Evolutionary conservation across 2,888 invertebrate species (phyloP).

Genomic region (Norana najaformis): DNA sequence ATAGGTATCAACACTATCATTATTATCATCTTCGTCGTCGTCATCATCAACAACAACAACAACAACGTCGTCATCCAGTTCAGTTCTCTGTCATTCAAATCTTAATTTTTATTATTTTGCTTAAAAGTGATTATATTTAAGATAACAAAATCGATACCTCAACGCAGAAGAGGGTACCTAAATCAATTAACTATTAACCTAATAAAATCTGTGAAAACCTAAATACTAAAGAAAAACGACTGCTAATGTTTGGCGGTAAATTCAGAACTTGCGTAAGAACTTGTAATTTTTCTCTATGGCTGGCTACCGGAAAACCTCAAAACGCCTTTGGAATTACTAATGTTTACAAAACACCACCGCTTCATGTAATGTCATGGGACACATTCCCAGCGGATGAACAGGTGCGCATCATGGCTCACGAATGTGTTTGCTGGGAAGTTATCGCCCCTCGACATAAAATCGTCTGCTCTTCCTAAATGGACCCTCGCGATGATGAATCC

Average conservation of each 20-base stretch:
- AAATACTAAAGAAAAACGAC: neutral
- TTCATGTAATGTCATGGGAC: neutral
- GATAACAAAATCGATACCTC: neutral
- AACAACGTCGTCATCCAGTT: no score
- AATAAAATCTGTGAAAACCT: neutral
- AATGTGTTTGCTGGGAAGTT: neutral
- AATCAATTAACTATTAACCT: neutral
- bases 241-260: neutral
- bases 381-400: neutral
- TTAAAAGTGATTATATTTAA: neutral
- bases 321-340: conserved; percentile 13
- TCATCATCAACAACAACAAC: no score
- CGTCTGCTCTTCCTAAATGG: neutral
- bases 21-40: neutral
- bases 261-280: neutral
- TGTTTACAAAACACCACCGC: neutral
- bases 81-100: neutral
- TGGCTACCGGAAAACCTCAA: neutral
- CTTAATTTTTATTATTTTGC: neutral
- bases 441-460: neutral
- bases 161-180: neutral
- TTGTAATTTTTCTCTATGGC: neutral
- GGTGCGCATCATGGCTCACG: neutral
- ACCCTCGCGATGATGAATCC: neutral
- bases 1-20: neutral